Percentiles rank a stretch among this genome's conserved stretches.
These are phyloP conservation scores for Odontamblyopus lacepedii DNA, from an alignment of 2,797 vertebrate species.

Conservation along the genomic window DNA sequence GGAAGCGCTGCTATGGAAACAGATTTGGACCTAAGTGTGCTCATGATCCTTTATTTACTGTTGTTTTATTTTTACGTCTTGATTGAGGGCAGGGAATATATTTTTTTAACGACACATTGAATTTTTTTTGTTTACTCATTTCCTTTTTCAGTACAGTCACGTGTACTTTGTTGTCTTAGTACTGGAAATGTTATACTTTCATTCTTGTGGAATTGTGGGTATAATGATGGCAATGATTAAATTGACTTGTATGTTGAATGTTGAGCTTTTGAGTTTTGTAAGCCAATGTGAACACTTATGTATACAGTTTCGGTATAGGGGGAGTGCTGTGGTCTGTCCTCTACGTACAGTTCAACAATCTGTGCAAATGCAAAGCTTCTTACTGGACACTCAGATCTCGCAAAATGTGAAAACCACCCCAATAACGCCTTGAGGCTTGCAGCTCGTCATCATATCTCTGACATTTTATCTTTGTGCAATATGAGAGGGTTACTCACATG, in stretches of 20 bases:
- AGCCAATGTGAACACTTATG: slow-evolving; percentile 44
- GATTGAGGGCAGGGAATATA: slow-evolving; percentile 71
- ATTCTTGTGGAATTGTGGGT: slow-evolving; percentile 76
- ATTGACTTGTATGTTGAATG: slow-evolving; percentile 63
- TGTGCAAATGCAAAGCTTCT: slow-evolving; percentile 61
- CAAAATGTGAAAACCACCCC: slow-evolving; percentile 47
- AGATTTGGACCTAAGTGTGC: slow-evolving; percentile 75
- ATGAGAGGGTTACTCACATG: slow-evolving; percentile 49
- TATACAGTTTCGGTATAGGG: slow-evolving; percentile 20
- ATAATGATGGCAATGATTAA: slow-evolving; percentile 72
- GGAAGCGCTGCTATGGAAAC: slow-evolving; percentile 75
- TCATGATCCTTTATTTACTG: slow-evolving; percentile 72
- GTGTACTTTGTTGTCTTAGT: slow-evolving; percentile 66
- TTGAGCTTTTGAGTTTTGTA: slow-evolving; percentile 58
- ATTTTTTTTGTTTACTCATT: slow-evolving; percentile 63
- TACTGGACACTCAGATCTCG: slow-evolving; percentile 50
- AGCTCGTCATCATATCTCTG: slow-evolving; percentile 39
- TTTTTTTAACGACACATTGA: slow-evolving; percentile 65
- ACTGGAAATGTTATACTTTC: slow-evolving; percentile 70
- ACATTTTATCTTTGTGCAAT: slow-evolving; percentile 27
- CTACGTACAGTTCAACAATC: slow-evolving; percentile 50
- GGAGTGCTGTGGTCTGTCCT: slow-evolving; percentile 43
- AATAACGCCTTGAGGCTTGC: slow-evolving; percentile 47
- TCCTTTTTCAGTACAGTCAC: slow-evolving; percentile 63
- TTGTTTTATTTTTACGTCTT: slow-evolving; percentile 67